phyloP scores from a whole-genome alignment of 2,113 vertebrate genomes.

The Pyrgilauda ruficollis region DNA sequence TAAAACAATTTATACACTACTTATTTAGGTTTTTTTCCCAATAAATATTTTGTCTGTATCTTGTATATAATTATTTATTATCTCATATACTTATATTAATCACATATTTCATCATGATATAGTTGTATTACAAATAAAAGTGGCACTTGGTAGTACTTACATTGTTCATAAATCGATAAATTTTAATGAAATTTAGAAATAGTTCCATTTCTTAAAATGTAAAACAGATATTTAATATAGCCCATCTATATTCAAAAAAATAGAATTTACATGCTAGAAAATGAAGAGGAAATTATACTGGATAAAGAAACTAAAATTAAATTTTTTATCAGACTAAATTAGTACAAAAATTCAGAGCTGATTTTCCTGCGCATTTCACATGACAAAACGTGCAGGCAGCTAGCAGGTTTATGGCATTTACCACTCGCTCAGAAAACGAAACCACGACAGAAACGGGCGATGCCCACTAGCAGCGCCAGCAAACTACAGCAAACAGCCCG shows the following conservation, averaged over 20 bases:
- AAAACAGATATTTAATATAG: neutral
- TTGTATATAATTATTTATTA: neutral
- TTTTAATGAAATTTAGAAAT: neutral
- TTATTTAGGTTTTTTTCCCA: neutral
- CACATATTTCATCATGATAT: neutral
- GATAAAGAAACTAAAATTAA: neutral
- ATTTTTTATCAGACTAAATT: neutral
- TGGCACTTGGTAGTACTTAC: neutral
- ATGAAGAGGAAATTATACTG: neutral
- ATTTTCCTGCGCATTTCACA: neutral
- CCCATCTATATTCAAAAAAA: neutral
- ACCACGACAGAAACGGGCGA: neutral
- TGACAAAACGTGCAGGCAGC: accelerated
- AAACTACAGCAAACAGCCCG: neutral
- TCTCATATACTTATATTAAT: neutral
- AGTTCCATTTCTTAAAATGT: neutral
- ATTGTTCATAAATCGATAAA: neutral
- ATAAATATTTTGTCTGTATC: neutral
- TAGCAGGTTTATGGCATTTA: neutral
- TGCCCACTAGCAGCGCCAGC: neutral
- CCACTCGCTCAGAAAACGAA: neutral
- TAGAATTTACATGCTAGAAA: neutral
- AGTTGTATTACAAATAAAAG: neutral
- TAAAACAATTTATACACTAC: neutral
- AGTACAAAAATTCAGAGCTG: neutral